Base-by-base conservation (phyloP, 2,113 vertebrate genomes). In the Antennarius striatus region DNA sequence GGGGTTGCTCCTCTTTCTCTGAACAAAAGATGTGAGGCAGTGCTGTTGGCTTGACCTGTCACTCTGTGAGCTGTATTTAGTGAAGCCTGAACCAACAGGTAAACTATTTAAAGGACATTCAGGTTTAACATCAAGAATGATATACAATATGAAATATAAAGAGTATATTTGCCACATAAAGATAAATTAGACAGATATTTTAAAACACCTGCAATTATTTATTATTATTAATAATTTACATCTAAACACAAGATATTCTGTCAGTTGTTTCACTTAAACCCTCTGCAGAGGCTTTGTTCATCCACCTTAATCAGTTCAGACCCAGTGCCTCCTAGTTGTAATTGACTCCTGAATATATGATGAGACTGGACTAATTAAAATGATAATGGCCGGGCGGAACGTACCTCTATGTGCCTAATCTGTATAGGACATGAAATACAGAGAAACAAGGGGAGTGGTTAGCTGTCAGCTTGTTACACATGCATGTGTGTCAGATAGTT, bases 281-380 rank as follows among this genome's bases (percentile, higher is more conserved):
- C 45, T 46, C 66, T 54, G 39, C 28, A 32, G 11, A 15, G 52
- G 65, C 32, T 40, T 60, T 65, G 22, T 70, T 66, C 57, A 46
- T 64, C 50, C 17, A 4, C 5, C 13, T 40, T 75, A 68, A 85
- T 73, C 54, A 79, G 66, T 73, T 79, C 57, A 52, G 81, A 81
- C 80, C 51, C 56, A 63, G 68, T 55, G 60, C 22, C 64, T 68
- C 60, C 73, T 63, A 40, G 55, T 55, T 80, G 47, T 71, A 81
- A 81, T 67, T 81, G 64, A 71, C 17, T 53, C 62, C 15, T 65
- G 74, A 73, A 79, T 71, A 74, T 60, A 80, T 56, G 36, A 82
- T 72, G 52, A 63, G 39, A 61, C 63, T 43, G 72, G 68, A 78
- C 68, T 81, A 79, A 86, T 88, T 82, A 76, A 85, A 81, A 75